Evolutionary conservation across 2,113 vertebrate species (phyloP), one percentile per base, ranked within the genome.

Genomic region (Sinocyclocheilus anophthalmus): DNA sequence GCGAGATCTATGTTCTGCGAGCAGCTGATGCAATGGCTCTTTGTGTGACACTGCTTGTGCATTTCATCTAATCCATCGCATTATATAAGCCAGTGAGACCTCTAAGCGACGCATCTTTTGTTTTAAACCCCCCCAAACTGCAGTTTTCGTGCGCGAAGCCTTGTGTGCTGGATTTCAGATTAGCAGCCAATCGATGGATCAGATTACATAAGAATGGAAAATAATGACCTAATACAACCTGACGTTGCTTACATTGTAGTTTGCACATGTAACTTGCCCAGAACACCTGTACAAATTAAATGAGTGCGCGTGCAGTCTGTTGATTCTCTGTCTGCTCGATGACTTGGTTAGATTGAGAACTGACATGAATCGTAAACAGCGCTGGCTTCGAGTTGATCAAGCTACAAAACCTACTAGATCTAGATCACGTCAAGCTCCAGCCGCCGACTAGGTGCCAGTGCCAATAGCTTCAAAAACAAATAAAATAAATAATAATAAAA

Each of bases 21-120:
- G 90, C 85, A 89, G 88, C 94, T 95, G 95, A 96, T 95, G 96
- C 94, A 94, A 95, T 89, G 89, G 85, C 88, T 85, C 86, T 92
- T 93, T 92, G 92, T 93, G 92, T 94, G 78, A 88, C 85, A 85
- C 90, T 88, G 90, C 93, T 92, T 92, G 92, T 88, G 92, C 84
- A 91, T 92, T 90, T 93, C 91, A 93, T 92, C 93, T 92, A 85
- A 92, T 92, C 90, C 93, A 88, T 89, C 92, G 86, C 91, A 89
- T 90, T 87, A 90, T 91, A 91, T 92, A 92, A 92, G 86, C 91
- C 92, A 91, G 26, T 75, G 12, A 91, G 87, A 90, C 72, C 79
- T 83, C 69, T 70, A 39, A 8, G 77, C 33, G 75, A 86, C 24
- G 59, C 33, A 82, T 79, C 81, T 90, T 88, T 90, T 86, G 80